Evolutionary conservation across 2,113 vertebrate genomes (phyloP).

Genomic region (Mustela lutreola): DNA sequence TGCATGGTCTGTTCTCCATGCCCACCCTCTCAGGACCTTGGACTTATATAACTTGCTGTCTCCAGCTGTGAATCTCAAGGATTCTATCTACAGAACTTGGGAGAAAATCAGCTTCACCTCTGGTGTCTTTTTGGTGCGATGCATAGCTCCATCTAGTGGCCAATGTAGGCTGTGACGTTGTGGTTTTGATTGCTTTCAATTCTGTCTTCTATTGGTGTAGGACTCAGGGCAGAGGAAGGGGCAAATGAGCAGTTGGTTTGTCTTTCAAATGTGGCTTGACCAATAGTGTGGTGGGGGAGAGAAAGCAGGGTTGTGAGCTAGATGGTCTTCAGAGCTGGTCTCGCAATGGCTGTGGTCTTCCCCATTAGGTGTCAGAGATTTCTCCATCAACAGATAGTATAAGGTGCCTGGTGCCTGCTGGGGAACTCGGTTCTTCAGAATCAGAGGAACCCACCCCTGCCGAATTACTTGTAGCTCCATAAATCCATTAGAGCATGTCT

Average conservation of each 20-base stretch:
- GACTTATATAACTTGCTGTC: not conserved
- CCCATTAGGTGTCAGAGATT: not conserved
- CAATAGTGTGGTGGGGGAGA: not conserved
- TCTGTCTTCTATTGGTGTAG: not conserved
- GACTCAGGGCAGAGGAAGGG: not conserved
- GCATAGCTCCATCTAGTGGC: slow-evolving; percentile 51
- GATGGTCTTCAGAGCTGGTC: not conserved
- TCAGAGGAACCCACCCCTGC: not conserved
- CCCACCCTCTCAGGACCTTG: not conserved
- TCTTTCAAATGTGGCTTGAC: not conserved
- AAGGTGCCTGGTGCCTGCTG: accelerated
- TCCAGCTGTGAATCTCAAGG: not conserved
- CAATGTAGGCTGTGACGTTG: not conserved
- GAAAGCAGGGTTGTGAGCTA: not conserved
- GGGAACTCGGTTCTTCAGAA: not conserved
- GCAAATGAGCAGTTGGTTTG: not conserved
- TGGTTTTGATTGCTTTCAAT: not conserved
- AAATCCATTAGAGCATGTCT: not conserved
- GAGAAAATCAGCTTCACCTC: not conserved
- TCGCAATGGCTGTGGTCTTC: not conserved
- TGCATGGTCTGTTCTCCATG: not conserved
- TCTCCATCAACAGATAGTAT: not conserved
- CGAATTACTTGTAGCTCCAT: not conserved
- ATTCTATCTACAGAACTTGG: not conserved
- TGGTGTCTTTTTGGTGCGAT: not conserved